Base-by-base conservation (phyloP, 2,113 vertebrate genomes). In the Pseudolaguvia tuberculata region DNA sequence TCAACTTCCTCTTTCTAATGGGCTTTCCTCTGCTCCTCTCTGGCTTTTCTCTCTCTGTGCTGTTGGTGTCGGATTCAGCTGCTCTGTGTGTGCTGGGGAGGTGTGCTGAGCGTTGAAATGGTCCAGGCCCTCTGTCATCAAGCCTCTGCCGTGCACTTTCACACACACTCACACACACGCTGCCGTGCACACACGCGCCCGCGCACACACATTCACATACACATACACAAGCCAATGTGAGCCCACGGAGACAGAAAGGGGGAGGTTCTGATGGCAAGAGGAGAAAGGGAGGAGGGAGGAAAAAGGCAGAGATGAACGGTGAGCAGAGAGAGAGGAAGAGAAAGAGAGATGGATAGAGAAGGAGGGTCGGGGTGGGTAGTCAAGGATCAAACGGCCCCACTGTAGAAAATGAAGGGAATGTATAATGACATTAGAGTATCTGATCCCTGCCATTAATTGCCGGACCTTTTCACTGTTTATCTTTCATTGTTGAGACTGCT, bases 371-470 rank as follows among this genome's bases (percentile, higher is more conserved):
- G n/a, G 83, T 88, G 94, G 92, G 93, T 89, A 92, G 93, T 92
- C 90, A 90, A 87, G 89, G 91, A 91, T 91, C 90, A 92, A 90
- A 92, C 91, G 83, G 87, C 87, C 87, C 86, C 92, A 90, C 88
- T 84, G 89, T 89, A 87, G 86, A 82, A 88, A 89, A 91, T 87
- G 88, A 85, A 90, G 91, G 87, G 90, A 88, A 88, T 85, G 89
- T 88, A 82, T 88, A 89, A 86, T 89, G 86, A 85, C 86, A 84
- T 84, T 86, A 88, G 87, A 87, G 87, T 91, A 90, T 91, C 91
- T 88, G 92, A 92, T 88, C 86, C 89, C 52, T 83, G 76, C 89
- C 82, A 85, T 93, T 93, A 94, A 92, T 78, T 80, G 78, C 27
- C 7, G 21, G 47, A 57, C 70, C 71, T 58, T 70, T 62, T 5